These are phyloP conservation scores for Campylomormyrus tamandua DNA, from an alignment of 2,113 vertebrate species.

Conservation along the genomic window DNA sequence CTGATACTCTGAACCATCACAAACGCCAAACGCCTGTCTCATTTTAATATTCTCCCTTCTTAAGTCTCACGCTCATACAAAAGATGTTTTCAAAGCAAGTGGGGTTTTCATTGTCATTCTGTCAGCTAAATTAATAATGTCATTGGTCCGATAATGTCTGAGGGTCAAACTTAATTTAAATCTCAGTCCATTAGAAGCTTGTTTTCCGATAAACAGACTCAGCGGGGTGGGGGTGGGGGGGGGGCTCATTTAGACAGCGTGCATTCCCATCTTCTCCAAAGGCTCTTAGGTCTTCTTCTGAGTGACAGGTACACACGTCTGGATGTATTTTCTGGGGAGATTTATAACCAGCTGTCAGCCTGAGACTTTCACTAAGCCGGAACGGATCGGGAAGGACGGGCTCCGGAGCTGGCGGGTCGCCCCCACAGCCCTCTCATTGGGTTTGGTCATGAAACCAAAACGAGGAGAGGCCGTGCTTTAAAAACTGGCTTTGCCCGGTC, in stretches of 20 bases:
- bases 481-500: neutral
- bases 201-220: conserved; percentile 94
- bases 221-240: conserved; percentile 72
- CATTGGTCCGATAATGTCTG: conserved; percentile 77
- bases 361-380: neutral
- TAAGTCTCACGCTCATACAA: conserved; percentile 43
- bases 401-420: neutral
- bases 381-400: neutral
- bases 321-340: conserved; percentile 8
- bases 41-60: conserved; percentile 23
- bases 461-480: neutral
- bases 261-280: conserved; percentile 67
- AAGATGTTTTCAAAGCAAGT: conserved; percentile 74
- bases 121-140: conserved; percentile 76
- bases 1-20: conserved; percentile 36
- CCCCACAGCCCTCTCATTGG: neutral
- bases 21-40: conserved; percentile 4
- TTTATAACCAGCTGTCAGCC: neutral
- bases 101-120: conserved; percentile 76
- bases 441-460: neutral
- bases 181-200: conserved; percentile 86
- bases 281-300: conserved; percentile 77
- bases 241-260: conserved; percentile 39
- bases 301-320: conserved; percentile 67
- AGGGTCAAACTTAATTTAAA: conserved; percentile 91